Evolutionary conservation across 2,797 vertebrate species (phyloP).

Genomic region (Ptychadena robeensis): DNA sequence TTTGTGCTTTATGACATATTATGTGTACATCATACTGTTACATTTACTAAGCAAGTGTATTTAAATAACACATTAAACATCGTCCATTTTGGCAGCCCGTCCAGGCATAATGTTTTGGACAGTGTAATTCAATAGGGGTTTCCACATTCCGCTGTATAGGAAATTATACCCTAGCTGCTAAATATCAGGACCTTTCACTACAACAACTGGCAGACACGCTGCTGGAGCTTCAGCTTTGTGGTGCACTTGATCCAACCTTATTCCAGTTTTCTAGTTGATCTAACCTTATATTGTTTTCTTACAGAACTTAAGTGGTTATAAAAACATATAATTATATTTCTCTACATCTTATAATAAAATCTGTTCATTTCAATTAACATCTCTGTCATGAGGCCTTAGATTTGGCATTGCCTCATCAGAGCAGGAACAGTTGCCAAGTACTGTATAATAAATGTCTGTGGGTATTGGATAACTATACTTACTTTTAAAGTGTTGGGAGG

Average conservation of each 20-base stretch:
- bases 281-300: background rate
- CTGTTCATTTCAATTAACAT: background rate
- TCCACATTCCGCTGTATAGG: conserved; percentile 1
- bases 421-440: background rate
- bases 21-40: background rate
- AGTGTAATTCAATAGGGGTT: conserved; percentile 2
- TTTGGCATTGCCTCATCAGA: background rate
- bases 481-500: too few relatives aligned
- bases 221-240: background rate
- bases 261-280: too few relatives aligned
- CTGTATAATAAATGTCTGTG: background rate
- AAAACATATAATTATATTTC: background rate
- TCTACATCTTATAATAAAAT: background rate
- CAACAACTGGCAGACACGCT: conserved; percentile 2
- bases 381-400: background rate
- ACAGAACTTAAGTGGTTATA: too few relatives aligned
- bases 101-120: background rate
- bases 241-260: background rate
- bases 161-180: conserved; percentile 23
- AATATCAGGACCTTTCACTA: conserved; percentile 28
- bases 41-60: background rate
- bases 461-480: background rate
- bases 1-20: background rate
- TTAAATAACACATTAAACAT: background rate
- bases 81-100: background rate